Evolutionary conservation across 2,888 invertebrate genomes (phyloP), one percentile per base, ranked within the genome.

Genomic region (Cryptosula pallasiana): DNA sequence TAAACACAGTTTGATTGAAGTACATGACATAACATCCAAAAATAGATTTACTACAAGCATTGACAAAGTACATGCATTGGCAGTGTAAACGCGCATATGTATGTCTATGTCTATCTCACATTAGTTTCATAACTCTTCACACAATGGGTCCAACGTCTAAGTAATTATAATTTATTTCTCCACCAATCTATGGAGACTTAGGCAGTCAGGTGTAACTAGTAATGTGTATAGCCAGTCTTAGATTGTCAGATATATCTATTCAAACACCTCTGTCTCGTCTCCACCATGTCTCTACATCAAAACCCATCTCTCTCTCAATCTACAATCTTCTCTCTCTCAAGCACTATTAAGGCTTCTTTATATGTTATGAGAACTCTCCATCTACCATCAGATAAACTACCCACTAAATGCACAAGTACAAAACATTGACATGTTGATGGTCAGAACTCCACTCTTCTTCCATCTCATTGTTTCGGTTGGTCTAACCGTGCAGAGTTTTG

Each of bases 251-350:
- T 9, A 23, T 13, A 5, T 16, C 57, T 5, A 5, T 25, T n/a
- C 25, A 57, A 57, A 16, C 25, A 25, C 57, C 57, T 57, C 57
- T 57, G n/a, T 23, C n/a, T 25, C 5, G 57, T 16, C 57, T 57
- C 57, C 57, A 57, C 13, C 20, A 27, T 63, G 63, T 63, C 63
- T 63, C 34, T 27, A 32, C 63, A 63, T 63, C 63, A 63, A 9
- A 9, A 25, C 32, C 29, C 34, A 63, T 63, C 20, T 32, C 63
- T 32, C n/a, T 27, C 63, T 29, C 27, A 63, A 63, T 32, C 13
- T 32, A 27, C 3, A 63, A 63, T 27, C 25, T 55, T 27, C 1
- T 63, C 2, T 16, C 45, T 20, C 5, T 45, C 45, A 13, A 45
- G 20, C 45, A 20, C 45, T 45, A 45, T 45, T 45, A 45, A 45